Evolutionary conservation across 2,888 invertebrate genomes (phyloP), one percentile per base, ranked within the genome.

Genomic region (Hedya salicella): DNA sequence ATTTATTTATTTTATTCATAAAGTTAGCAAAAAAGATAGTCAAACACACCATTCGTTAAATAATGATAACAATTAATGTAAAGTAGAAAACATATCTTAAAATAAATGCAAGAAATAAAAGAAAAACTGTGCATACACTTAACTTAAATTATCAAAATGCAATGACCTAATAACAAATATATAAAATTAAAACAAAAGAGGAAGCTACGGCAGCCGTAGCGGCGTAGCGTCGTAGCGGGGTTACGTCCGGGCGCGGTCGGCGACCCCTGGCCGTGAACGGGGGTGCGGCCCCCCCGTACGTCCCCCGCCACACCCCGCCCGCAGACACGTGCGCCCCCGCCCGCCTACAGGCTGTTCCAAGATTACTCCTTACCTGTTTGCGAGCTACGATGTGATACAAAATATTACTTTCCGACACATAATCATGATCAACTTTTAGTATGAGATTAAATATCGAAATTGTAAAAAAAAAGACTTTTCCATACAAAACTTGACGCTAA

Each of bases 241-340:
- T 88, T 88, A 89, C 89, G 86, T 62, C 87, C 87, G 89, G 91
- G 89, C 82, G 87, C 89, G 92, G 91, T 91, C 92, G 91, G 75
- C 89, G 91, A 92, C 91, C 91, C 91, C 91, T 92, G 91, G 92
- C 92, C 92, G 87, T 91, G 91, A 91, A 91, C 91, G 88, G 89
- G 89, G 91, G 89, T 81, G 87, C 84, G 83, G 78, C 85, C 78
- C 78, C 76, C 78, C 75, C 75, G 79, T 78, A 77, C 77, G 75
- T 75, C 84, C 75, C 77, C 71, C 71, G 69, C 71, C 77, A 65
- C 70, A 73, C 67, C 39, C 63, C 69, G 6, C 52, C 40, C 48
- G 44, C 16, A 74, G 80, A 80, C 86, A 83, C 85, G 83, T 80
- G 82, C 79, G 78, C 83, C 80, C 81, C 83, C 85, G 79, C 82